Evolutionary conservation across 2,888 invertebrate species (phyloP).

Genomic region (Pasiphila rectangulata): DNA sequence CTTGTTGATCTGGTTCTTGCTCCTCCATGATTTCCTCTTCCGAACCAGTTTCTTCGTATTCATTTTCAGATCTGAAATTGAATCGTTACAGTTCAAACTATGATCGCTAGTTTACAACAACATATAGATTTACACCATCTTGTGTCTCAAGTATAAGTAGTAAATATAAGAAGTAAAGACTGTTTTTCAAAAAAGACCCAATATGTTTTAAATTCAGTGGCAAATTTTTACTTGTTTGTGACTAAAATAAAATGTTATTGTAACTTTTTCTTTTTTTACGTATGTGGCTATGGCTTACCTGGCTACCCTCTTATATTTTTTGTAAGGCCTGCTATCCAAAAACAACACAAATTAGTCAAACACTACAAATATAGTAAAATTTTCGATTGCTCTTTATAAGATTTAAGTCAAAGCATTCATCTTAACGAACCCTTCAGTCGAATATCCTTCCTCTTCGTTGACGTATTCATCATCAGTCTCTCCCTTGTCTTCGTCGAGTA

Average conservation of each 20-base stretch:
- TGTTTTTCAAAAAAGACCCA: too few species aligned
- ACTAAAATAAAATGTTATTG: too few species aligned
- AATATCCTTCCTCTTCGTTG: slow-evolving; percentile 84
- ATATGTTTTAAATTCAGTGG: too few species aligned
- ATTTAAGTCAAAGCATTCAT: neutral
- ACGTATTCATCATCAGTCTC: slow-evolving; percentile 84
- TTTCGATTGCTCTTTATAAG: neutral
- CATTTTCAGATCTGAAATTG: slow-evolving; percentile 83
- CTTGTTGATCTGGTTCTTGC: slow-evolving; percentile 84
- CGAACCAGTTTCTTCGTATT: slow-evolving; percentile 84
- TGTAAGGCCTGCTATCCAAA: slow-evolving; percentile 61
- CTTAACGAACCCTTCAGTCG: slow-evolving; percentile 81
- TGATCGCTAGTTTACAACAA: too few species aligned
- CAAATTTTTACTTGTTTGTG: too few species aligned
- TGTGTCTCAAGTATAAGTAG: too few species aligned
- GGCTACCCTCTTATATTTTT: slow-evolving; percentile 66
- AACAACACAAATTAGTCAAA: slow-evolving; percentile 17
- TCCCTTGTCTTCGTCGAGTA: slow-evolving; percentile 78
- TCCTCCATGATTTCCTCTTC: slow-evolving; percentile 84
- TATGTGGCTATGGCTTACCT: slow-evolving; percentile 48
- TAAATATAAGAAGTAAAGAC: too few species aligned
- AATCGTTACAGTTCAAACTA: neutral
- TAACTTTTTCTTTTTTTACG: too few species aligned
- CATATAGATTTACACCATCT: too few species aligned
- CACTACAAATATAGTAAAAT: too few species aligned